Conservation (phyloP, 2,888 invertebrate genomes). For the Drosophila paramelanica region DNA sequence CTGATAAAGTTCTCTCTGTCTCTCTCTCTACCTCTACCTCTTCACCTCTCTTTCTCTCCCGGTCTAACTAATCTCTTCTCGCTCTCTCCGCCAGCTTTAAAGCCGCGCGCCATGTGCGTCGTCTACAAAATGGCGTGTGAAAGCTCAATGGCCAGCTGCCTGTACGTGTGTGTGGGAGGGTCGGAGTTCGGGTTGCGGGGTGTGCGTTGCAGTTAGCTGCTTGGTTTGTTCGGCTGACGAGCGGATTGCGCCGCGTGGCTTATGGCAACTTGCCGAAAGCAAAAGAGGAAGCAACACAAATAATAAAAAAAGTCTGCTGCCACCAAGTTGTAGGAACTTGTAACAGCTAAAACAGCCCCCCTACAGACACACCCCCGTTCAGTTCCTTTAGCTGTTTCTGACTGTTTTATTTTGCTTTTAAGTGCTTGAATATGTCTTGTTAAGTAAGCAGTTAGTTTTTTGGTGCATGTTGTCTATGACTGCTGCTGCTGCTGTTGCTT, state of each 20-base stretch:
- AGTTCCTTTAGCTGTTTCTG: background rate
- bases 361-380: background rate
- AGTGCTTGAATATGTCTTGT: constrained; percentile 80
- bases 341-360: constrained; percentile 29
- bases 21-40: background rate
- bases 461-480: constrained; percentile 52
- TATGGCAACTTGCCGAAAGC: constrained; percentile 27
- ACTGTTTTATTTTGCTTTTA: constrained; percentile 76
- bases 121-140: constrained; percentile 53
- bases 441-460: constrained; percentile 80
- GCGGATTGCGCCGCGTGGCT: constrained; percentile 51
- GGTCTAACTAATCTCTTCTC: background rate
- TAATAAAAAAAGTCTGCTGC: constrained; percentile 1
- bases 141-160: constrained; percentile 32
- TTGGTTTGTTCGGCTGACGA: constrained; percentile 37
- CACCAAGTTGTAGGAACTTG: constrained; percentile 51
- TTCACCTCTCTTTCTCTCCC: background rate
- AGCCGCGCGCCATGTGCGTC: constrained; percentile 42
- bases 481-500: constrained; percentile 10
- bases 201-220: constrained; percentile 11
- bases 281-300: background rate
- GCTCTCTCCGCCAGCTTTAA: background rate
- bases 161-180: background rate
- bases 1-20: constrained; percentile 70
- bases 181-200: background rate